These are phyloP conservation scores for Channa maculata DNA, from an alignment of 2,113 vertebrate genomes.

Conservation along the genomic window DNA sequence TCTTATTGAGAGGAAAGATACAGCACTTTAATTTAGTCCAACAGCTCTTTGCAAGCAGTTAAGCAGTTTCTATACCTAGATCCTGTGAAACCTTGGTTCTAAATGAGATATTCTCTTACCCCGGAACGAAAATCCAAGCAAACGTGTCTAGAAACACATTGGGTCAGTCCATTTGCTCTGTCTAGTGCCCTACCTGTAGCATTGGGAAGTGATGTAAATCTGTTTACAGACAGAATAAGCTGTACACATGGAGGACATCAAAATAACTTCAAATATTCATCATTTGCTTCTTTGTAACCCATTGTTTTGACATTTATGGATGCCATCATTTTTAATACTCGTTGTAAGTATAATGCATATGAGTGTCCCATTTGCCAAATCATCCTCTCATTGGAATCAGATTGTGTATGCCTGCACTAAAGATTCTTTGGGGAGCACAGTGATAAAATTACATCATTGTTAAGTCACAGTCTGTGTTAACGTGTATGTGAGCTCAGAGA, in stretches of 20 bases:
- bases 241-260: slow-evolving; percentile 1
- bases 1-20: not conserved
- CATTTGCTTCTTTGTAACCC: not conserved
- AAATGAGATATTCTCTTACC: slow-evolving; percentile 28
- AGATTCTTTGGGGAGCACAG: not conserved
- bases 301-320: slow-evolving; percentile 19
- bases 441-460: not conserved
- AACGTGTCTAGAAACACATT: slow-evolving; percentile 8
- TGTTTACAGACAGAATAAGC: not conserved
- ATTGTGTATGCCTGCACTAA: not conserved
- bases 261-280: slow-evolving; percentile 13
- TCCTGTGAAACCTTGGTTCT: slow-evolving; percentile 24
- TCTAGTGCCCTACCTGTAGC: not conserved
- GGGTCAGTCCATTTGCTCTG: not conserved
- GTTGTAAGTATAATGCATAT: not conserved
- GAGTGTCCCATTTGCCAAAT: not conserved
- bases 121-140: slow-evolving; percentile 21
- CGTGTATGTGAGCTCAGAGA: slow-evolving; percentile 5
- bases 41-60: slow-evolving; percentile 5
- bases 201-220: not conserved
- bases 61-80: slow-evolving; percentile 10
- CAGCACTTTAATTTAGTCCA: slow-evolving; percentile 3
- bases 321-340: not conserved
- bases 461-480: slow-evolving; percentile 18
- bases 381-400: not conserved